phyloP scores from a whole-genome alignment of 1,140 invertebrate species.

The Drosophila sp. region DNA sequence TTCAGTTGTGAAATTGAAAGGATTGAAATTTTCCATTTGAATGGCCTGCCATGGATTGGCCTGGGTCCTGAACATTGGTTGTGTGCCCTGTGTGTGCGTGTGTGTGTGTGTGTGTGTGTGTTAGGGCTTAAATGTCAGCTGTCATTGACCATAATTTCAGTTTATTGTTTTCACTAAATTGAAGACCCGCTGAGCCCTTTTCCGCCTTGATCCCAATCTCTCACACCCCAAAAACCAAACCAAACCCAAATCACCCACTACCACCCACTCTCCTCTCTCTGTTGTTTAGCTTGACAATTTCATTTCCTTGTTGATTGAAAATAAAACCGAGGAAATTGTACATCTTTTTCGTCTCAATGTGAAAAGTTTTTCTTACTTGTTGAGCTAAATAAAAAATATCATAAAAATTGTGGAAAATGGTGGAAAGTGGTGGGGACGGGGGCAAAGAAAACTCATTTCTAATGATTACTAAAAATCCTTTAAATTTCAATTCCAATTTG shows the following conservation, averaged over 20 bases:
- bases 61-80: background rate
- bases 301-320: slow-evolving; percentile 65
- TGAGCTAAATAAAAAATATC: slow-evolving; percentile 8
- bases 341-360: slow-evolving; percentile 16
- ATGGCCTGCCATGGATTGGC: slow-evolving; percentile 27
- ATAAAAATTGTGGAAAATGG: background rate
- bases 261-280: slow-evolving; percentile 31
- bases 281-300: slow-evolving; percentile 62
- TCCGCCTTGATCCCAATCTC: slow-evolving; percentile 8
- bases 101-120: slow-evolving; percentile 21
- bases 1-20: slow-evolving; percentile 37
- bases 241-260: background rate
- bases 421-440: background rate
- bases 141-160: slow-evolving; percentile 72
- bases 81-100: slow-evolving; percentile 21
- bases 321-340: slow-evolving; percentile 46
- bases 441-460: slow-evolving; percentile 3
- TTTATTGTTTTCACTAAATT: slow-evolving; percentile 74
- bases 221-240: no score
- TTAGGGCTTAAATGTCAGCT: slow-evolving; percentile 64
- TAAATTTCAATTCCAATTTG: slow-evolving; percentile 62
- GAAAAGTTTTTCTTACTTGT: slow-evolving; percentile 4
- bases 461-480: slow-evolving; percentile 53
- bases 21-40: slow-evolving; percentile 64
- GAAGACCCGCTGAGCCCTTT: slow-evolving; percentile 39